phyloP scores from a whole-genome alignment of 35 echinoderm and acorn worm genomes.

The Apostichopus japonicus region DNA sequence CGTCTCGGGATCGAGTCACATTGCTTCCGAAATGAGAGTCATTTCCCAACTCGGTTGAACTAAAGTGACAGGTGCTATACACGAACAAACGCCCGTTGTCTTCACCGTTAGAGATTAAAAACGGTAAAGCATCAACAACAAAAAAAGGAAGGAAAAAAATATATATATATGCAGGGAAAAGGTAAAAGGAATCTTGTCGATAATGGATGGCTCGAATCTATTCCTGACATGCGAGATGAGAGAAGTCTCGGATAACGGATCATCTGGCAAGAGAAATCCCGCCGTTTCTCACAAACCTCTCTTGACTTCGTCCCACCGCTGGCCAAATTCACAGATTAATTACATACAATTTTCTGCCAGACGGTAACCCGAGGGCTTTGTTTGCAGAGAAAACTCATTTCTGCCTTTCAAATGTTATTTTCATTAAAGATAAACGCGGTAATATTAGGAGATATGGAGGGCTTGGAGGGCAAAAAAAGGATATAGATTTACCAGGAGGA shows the following conservation, averaged over 20 bases:
- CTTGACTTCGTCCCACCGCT: slow-evolving; percentile 49
- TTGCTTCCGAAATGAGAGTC: slow-evolving; percentile 47
- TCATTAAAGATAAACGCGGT: slow-evolving; percentile 64
- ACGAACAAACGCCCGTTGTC: slow-evolving; percentile 27
- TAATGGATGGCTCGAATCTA: slow-evolving; percentile 58
- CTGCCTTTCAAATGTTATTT: slow-evolving; percentile 64
- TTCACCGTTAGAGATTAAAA: slow-evolving; percentile 31
- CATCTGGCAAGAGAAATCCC: slow-evolving; percentile 50
- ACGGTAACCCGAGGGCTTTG: slow-evolving; percentile 63
- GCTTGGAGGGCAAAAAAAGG: slow-evolving; percentile 56
- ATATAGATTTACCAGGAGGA: slow-evolving; percentile 47
- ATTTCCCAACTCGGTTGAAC: slow-evolving; percentile 44
- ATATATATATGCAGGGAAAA: neutral
- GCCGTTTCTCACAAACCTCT: slow-evolving; percentile 49
- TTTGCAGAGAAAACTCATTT: slow-evolving; percentile 64
- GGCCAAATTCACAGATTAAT: slow-evolving; percentile 53
- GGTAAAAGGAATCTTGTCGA: slow-evolving; percentile 45
- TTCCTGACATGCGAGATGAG: slow-evolving; percentile 44
- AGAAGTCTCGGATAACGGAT: slow-evolving; percentile 57
- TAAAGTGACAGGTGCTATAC: slow-evolving; percentile 56
- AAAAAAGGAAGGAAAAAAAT: neutral
- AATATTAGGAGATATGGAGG: slow-evolving; percentile 66
- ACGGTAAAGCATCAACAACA: slow-evolving; percentile 5
- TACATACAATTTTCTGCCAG: slow-evolving; percentile 57
- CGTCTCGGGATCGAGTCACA: slow-evolving; percentile 38